Evolutionary conservation across 2,888 invertebrate genomes (phyloP), one percentile per base, ranked within the genome.

Genomic region (Actias luna): DNA sequence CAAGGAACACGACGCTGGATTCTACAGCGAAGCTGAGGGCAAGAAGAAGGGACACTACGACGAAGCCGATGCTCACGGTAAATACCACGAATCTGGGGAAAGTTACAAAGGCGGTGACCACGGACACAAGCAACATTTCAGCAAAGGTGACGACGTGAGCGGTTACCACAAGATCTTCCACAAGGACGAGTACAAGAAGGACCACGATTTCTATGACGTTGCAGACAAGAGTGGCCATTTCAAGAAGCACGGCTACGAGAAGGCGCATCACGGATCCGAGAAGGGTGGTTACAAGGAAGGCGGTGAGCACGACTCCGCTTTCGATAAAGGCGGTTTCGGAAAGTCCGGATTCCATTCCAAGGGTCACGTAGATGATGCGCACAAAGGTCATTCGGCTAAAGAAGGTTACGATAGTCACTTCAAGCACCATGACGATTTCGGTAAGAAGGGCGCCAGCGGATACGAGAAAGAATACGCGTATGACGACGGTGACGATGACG

Each of bases 111-210:
- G 94, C 5, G 93, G 89, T 0, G 93, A 93, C 65, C 94, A 93
- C 71, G 93, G 93, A 10, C 92, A 94, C 71, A 93, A 93, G 68
- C 93, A 94, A 62, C 93, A 94, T 67, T 94, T 93, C 83, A 95
- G 95, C 82, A 95, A 95, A 78, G 95, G 95, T 0, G 94, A 95
- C 66, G 95, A 95, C 61, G 93, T 95, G 27, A 94, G 94, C 8
- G 96, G 96, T 22, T 96, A 94, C 88, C 95, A 95, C 82, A 95
- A 95, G 74, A 94, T 95, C 1, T 95, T 95, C 84, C 94, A 94
- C 84, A 96, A 96, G 89, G 95, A 96, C 77, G 96, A 96, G 82
- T 96, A 94, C 91, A 95, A 96, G 82, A 96, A 96, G 77, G 95
- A 96, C 75, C 95, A 95, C 71, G 94, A 94, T 73, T 96, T 96